These are phyloP conservation scores for Nycticryphes semicollaris DNA, from an alignment of 2,113 vertebrate genomes.

Conservation along the genomic window DNA sequence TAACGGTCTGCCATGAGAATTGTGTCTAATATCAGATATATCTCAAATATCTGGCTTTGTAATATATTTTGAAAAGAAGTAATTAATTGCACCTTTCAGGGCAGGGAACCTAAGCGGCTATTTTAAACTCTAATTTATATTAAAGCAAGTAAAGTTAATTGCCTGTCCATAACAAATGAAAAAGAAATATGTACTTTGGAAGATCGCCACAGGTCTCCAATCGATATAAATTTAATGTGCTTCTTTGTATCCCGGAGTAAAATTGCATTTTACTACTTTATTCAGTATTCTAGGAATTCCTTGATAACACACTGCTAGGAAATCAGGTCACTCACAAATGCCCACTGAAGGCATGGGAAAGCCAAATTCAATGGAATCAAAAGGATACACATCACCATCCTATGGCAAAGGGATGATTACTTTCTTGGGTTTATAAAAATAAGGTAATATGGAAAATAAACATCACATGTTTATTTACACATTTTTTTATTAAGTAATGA, in stretches of 20 bases:
- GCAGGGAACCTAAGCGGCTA: background rate
- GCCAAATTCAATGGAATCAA: background rate
- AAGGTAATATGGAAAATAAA: background rate
- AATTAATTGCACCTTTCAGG: constrained; percentile 30
- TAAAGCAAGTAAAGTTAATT: constrained; percentile 39
- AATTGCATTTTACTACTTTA: constrained; percentile 7
- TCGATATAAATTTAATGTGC: constrained; percentile 14
- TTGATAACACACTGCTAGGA: background rate
- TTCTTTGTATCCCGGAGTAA: background rate
- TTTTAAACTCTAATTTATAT: constrained; percentile 35
- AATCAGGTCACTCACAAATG: background rate
- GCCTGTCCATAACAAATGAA: constrained; percentile 2
- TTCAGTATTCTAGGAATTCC: constrained; percentile 38
- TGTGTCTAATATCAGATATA: background rate
- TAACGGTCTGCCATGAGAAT: background rate
- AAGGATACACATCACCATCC: background rate
- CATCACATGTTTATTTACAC: background rate
- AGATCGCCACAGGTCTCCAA: background rate
- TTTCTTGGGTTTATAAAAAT: background rate
- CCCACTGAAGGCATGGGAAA: background rate
- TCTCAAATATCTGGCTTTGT: background rate
- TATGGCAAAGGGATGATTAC: background rate
- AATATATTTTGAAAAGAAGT: background rate
- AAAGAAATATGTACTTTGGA: constrained; percentile 34
- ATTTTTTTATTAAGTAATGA: background rate